Percentiles rank a stretch among this genome's conserved stretches.
phyloP scores from a whole-genome alignment of 2,113 vertebrate species.

The Tretioscincus oriximinensis region DNA sequence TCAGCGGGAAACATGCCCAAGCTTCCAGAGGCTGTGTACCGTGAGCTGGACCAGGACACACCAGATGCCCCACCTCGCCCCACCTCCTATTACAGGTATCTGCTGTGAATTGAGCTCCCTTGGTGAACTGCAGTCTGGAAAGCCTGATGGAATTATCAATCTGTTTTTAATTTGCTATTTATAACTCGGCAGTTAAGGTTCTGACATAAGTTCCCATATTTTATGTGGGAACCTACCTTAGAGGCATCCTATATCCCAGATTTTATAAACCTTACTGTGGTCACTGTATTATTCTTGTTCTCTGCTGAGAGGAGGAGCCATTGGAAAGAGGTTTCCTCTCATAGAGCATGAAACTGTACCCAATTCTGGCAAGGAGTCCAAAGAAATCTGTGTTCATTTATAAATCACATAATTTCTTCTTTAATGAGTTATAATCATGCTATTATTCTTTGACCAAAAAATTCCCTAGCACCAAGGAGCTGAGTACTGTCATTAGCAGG shows the following conservation, averaged over 20 bases:
- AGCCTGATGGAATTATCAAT: neutral
- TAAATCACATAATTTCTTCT: neutral
- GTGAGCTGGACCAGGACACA: slow-evolving; percentile 93
- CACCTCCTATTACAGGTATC: slow-evolving; percentile 93
- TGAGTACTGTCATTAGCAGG: neutral
- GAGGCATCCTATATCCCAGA: no score
- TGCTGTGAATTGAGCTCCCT: fast-evolving
- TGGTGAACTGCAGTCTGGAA: neutral
- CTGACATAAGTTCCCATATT: no score
- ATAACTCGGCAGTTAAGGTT: no score
- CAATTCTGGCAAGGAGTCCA: neutral
- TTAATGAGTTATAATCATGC: neutral
- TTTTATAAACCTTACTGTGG: no score
- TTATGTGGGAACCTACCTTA: no score
- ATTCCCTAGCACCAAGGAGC: neutral
- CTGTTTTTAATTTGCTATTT: no score
- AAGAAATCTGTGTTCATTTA: neutral
- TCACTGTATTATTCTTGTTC: neutral
- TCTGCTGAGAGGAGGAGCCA: neutral
- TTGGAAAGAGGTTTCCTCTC: neutral
- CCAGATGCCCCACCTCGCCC: slow-evolving; percentile 89
- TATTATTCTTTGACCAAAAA: neutral
- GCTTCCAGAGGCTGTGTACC: slow-evolving; percentile 93
- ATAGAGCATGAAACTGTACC: neutral
- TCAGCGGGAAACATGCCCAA: slow-evolving; percentile 87